Evolutionary conservation across 2,888 invertebrate species (phyloP).

Genomic region (Eilema caniola): DNA sequence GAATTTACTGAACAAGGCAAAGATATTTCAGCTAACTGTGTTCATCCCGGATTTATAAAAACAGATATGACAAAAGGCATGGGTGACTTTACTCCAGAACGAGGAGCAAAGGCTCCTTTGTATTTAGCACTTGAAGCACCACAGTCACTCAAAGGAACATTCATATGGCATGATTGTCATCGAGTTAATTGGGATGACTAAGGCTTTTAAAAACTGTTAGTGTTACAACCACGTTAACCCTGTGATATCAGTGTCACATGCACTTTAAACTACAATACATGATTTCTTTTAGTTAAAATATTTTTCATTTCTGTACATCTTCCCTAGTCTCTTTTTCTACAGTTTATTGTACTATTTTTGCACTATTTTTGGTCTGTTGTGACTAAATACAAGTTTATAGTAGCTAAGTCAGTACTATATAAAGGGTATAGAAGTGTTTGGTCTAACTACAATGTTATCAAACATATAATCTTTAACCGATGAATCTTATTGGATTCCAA

Average conservation of each 20-base stretch:
- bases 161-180: slow-evolving; percentile 83
- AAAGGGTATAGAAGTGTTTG: background rate
- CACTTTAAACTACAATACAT: slow-evolving; percentile 81
- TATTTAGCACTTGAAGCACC: slow-evolving; percentile 81
- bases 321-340: background rate
- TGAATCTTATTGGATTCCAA: slow-evolving; percentile 2
- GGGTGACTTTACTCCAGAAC: slow-evolving; percentile 80
- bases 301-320: slow-evolving; percentile 57
- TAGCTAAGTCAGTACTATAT: background rate
- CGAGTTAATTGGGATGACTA: slow-evolving; percentile 85
- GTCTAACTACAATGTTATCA: background rate
- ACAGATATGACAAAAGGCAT: slow-evolving; percentile 84
- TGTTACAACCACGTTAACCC: slow-evolving; percentile 75
- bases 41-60: slow-evolving; percentile 83
- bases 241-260: slow-evolving; percentile 84
- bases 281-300: slow-evolving; percentile 68
- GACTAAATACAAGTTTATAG: background rate
- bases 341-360: background rate
- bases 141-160: slow-evolving; percentile 78
- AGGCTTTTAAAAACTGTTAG: slow-evolving; percentile 60
- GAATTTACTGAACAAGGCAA: slow-evolving; percentile 82
- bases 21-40: slow-evolving; percentile 81
- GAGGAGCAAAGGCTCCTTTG: slow-evolving; percentile 78
- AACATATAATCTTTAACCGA: background rate
- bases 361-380: background rate